These are phyloP conservation scores for Hybos culiciformis DNA, from an alignment of 2,888 invertebrate species.

Conservation along the genomic window DNA sequence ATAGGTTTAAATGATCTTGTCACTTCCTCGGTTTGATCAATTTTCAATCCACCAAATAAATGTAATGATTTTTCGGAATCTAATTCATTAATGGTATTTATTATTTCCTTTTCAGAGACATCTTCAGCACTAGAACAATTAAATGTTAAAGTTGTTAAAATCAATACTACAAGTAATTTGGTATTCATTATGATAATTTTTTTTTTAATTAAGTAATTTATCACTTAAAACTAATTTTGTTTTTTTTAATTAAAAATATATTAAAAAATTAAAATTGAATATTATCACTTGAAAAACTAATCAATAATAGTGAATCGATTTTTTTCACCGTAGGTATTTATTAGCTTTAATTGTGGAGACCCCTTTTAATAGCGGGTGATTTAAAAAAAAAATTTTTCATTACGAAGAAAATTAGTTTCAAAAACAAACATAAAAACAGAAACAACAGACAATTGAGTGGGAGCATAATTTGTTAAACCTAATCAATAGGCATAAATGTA, in stretches of 20 bases:
- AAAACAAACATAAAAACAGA: too few relatives aligned
- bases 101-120: conserved; percentile 35
- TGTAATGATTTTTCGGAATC: conserved; percentile 34
- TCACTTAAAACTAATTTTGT: neutral
- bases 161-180: conserved; percentile 24
- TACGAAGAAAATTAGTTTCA: too few relatives aligned
- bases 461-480: too few relatives aligned
- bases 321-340: conserved; percentile 20
- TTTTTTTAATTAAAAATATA: neutral
- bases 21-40: conserved; percentile 30
- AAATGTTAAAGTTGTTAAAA: conserved; percentile 14
- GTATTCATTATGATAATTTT: conserved; percentile 25
- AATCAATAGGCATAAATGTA: too few relatives aligned
- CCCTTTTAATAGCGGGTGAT: too few relatives aligned
- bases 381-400: too few relatives aligned
- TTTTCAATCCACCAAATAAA: conserved; percentile 34
- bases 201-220: conserved; percentile 1
- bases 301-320: conserved; percentile 16
- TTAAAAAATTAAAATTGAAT: neutral
- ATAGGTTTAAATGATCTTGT: conserved; percentile 25
- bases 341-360: conserved; percentile 10
- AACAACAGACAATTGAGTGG: too few relatives aligned
- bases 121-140: neutral
- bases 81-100: conserved; percentile 36
- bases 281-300: conserved; percentile 1